Percentiles rank a stretch among this genome's conserved stretches.
Conservation (phyloP, 2,113 vertebrate genomes). For the Solea senegalensis region DNA sequence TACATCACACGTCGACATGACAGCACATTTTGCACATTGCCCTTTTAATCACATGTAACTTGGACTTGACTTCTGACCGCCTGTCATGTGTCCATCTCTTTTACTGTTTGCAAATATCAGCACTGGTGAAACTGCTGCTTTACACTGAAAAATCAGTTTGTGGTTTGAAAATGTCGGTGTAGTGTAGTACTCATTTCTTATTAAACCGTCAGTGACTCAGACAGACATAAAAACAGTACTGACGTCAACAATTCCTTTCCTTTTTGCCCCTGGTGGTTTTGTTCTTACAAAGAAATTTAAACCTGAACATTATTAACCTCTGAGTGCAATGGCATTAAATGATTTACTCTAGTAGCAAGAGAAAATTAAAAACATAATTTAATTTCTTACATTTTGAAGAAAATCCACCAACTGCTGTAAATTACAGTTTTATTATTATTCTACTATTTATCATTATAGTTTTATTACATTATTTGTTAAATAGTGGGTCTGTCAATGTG, state of each 20-base stretch:
- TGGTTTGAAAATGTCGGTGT: not conserved
- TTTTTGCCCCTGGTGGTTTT: constrained; percentile 2
- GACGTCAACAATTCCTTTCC: not conserved
- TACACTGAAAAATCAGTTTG: not conserved
- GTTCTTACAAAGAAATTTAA: constrained; percentile 10
- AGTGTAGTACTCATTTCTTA: not conserved
- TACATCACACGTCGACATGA: not conserved
- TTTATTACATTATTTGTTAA: too few relatives aligned
- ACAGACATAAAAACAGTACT: not conserved
- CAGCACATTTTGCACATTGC: constrained; percentile 15
- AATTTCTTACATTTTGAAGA: not conserved
- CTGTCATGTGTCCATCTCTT: not conserved
- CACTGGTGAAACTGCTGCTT: not conserved
- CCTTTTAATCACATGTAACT: constrained; percentile 12
- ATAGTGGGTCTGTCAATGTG: not conserved
- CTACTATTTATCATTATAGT: too few relatives aligned
- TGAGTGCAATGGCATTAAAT: not conserved
- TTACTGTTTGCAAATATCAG: not conserved
- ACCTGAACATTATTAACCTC: not conserved
- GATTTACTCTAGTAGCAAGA: not conserved
- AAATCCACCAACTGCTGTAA: too few relatives aligned
- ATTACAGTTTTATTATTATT: too few relatives aligned
- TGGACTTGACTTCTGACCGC: not conserved
- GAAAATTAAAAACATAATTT: not conserved
- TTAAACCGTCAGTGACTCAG: constrained; percentile 14